These are phyloP conservation scores for Heliangelus exortis DNA, from an alignment of 2,797 vertebrate genomes.

Conservation along the genomic window DNA sequence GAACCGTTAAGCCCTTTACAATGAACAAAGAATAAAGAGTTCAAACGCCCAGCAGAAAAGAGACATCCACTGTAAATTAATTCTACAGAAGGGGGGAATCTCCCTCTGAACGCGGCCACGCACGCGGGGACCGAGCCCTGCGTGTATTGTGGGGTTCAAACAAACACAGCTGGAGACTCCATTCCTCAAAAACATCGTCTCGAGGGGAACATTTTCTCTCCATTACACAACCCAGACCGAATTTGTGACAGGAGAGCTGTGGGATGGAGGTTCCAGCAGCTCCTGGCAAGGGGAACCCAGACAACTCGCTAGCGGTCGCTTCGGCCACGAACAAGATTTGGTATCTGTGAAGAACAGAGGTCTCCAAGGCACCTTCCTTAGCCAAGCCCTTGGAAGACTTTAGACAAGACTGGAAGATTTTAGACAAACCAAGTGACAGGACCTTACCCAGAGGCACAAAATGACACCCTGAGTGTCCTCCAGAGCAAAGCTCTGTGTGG, in stretches of 20 bases:
- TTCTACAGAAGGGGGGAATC: background rate
- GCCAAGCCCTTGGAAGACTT: background rate
- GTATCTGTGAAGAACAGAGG: background rate
- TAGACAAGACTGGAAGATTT: background rate
- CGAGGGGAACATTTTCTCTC: background rate
- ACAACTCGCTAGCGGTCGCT: fast-evolving
- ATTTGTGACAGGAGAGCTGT: fast-evolving
- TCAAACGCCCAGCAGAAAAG: conserved; percentile 43
- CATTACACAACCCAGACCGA: fast-evolving
- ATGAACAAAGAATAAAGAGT: conserved; percentile 49
- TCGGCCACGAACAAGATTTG: fast-evolving
- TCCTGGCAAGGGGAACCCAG: background rate
- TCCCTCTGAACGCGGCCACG: background rate
- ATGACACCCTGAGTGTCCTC: background rate
- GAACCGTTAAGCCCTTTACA: conserved; percentile 63
- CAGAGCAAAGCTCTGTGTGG: background rate
- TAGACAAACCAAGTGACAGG: fast-evolving
- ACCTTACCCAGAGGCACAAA: background rate
- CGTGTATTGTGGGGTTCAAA: fast-evolving
- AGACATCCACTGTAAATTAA: conserved; percentile 56
- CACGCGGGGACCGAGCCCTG: background rate
- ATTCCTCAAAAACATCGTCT: background rate
- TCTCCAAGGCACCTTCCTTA: background rate
- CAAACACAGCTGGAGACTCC: background rate
- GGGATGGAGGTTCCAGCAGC: background rate